Percentiles rank a stretch among this genome's conserved stretches.
Evolutionary conservation across 2,797 vertebrate genomes (phyloP).

Genomic region (Myiothlypis coronata): DNA sequence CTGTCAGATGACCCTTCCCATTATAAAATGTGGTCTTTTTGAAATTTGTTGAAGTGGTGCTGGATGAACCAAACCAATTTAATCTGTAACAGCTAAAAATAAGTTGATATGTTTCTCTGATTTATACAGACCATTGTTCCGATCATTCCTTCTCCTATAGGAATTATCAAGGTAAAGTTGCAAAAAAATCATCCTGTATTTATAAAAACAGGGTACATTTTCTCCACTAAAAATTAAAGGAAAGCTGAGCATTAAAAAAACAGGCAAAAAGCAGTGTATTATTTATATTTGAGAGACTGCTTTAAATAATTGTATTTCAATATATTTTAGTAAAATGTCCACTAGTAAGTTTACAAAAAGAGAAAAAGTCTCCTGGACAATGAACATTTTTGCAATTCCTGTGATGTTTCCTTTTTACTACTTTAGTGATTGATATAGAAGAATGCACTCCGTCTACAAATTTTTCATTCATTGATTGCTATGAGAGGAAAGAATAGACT

Average conservation of each 20-base stretch:
- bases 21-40: neutral
- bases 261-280: neutral
- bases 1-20: neutral
- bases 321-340: neutral
- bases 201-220: neutral
- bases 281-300: neutral
- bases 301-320: neutral
- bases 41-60: neutral
- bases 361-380: neutral
- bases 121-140: neutral
- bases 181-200: neutral
- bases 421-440: neutral
- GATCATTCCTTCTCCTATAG: neutral
- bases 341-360: accelerated
- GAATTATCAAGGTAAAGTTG: neutral
- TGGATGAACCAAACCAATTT: neutral
- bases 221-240: neutral
- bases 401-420: neutral
- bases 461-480: neutral
- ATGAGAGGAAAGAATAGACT: neutral
- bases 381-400: neutral
- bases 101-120: neutral
- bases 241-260: neutral
- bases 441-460: neutral
- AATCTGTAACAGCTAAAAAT: neutral